These are phyloP conservation scores for Pecten maximus DNA, from an alignment of 2,888 invertebrate genomes.

Conservation along the genomic window DNA sequence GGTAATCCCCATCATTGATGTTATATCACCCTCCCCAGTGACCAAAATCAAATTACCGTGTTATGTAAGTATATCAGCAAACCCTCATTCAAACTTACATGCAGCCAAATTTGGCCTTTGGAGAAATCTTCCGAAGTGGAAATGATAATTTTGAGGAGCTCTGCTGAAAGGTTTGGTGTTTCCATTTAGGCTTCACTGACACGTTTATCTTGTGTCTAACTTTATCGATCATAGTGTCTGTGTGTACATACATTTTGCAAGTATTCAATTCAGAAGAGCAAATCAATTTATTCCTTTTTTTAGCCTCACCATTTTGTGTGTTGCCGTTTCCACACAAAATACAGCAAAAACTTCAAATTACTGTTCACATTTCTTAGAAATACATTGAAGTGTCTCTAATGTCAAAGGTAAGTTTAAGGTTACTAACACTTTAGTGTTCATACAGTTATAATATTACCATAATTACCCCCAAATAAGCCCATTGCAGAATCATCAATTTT, in stretches of 20 bases:
- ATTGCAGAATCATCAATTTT: too few species aligned
- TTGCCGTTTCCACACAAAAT: background rate
- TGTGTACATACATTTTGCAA: background rate
- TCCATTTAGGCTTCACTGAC: background rate
- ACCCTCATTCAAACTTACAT: background rate
- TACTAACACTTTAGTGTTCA: too few species aligned
- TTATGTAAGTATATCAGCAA: background rate
- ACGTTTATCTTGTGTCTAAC: background rate
- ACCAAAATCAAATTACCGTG: background rate
- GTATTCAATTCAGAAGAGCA: background rate
- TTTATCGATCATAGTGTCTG: background rate
- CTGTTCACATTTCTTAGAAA: background rate
- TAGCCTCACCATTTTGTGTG: background rate
- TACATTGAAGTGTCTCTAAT: background rate
- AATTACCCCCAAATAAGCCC: too few species aligned
- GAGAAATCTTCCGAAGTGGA: background rate
- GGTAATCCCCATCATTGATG: too few species aligned
- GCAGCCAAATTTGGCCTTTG: background rate
- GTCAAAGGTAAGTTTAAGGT: background rate
- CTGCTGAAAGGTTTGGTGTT: background rate
- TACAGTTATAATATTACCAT: too few species aligned
- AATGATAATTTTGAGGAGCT: background rate
- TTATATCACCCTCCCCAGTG: background rate
- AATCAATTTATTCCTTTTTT: slow-evolving; percentile 23
- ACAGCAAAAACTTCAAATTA: background rate